Base-by-base conservation (phyloP, 2,888 invertebrate species). In the Hirudinaria manillensis region DNA sequence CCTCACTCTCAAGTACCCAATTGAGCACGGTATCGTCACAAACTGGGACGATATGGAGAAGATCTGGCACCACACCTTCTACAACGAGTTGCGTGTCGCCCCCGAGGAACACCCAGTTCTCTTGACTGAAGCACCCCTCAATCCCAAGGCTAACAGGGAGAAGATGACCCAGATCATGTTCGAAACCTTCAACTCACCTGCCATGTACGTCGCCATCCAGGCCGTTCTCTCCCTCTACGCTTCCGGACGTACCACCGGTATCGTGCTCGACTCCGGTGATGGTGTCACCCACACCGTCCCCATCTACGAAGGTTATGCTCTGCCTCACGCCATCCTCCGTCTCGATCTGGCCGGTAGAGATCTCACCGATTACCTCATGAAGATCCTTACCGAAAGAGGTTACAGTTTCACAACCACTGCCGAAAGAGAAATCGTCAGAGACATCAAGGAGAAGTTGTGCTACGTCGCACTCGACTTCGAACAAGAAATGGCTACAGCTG, bases 401-500 rank as follows among this genome's bases (percentile, higher is more conserved):
- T 84, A 83, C 79, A 81, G 80, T 67, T 84, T 85, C 81, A 81
- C 81, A 67, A 83, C 82, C 77, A 83, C 93, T 84, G 94, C 94
- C 88, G 94, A 94, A 89, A 89, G 93, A 86, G 93, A 93, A 91
- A 93, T 93, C 87, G 93, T 93, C 70, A 90, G 93, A 84, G 93
- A 93, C 89, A 92, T 93, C 89, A 93, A 93, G 89, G 93, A 93
- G 87, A 94, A 94, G 87, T 88, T 94, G 81, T 93, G 93, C 88
- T 94, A 94, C 87, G 92, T 94, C 79, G 94, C 94, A 77, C 88
- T 94, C 81, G 94, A 94, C 90, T 94, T 94, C 84, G 93, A 94
- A 87, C 93, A 94, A 87, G 94, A 94, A 88, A 93, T 94, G 93
- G 92, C 92, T 84, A 93, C 93, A 79, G 93, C 94, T 79, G 93